Base-by-base conservation (phyloP, 2,888 invertebrate species). In the Agelastica alni region DNA sequence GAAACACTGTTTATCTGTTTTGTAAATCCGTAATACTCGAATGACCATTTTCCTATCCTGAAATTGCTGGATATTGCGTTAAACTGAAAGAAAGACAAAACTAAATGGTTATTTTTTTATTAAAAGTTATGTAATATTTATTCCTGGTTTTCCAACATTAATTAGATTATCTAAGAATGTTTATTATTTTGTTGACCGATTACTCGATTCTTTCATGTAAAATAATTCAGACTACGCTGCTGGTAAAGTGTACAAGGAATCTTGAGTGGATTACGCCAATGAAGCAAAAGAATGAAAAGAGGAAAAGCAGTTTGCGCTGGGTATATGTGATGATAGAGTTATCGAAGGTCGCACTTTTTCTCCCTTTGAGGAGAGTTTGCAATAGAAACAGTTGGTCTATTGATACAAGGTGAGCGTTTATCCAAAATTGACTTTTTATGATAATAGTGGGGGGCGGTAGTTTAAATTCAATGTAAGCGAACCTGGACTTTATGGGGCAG, bases 231-330 rank as follows among this genome's bases (percentile, higher is more conserved):
- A 4, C n/a, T 28, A 10, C 31, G 16, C 17, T 32, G 4, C 31
- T 32, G 31, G 9, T 16, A 6, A 43, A 17, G 30, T 48, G 28
- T 26, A 17, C 13, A 17, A 18, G 16, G 41, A 41, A 48, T 31
- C 31, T 48, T 41, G 41, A 48, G 41, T 48, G 48, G 48, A 41
- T 48, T 18, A 48, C 30, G 13, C n/a, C 47, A 48, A 48, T 48
- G 48, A 31, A 22, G 41, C 30, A 31, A 31, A 39, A 41, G 30
- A 48, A 45, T 20, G 18, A 20, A 20, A 17, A 31, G 16, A 36
- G 13, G 36, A 43, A 43, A 39, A 22, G 22, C 31, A 39, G 14
- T 48, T 48, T 31, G 31, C 41, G 30, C 48, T 5, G 20, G 17
- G 36, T 17, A 37, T 12, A 45, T 32, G 4, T 32, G 39, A 18